phyloP scores from a whole-genome alignment of 1,140 invertebrate genomes.

The Meloidogyne exigua region DNA sequence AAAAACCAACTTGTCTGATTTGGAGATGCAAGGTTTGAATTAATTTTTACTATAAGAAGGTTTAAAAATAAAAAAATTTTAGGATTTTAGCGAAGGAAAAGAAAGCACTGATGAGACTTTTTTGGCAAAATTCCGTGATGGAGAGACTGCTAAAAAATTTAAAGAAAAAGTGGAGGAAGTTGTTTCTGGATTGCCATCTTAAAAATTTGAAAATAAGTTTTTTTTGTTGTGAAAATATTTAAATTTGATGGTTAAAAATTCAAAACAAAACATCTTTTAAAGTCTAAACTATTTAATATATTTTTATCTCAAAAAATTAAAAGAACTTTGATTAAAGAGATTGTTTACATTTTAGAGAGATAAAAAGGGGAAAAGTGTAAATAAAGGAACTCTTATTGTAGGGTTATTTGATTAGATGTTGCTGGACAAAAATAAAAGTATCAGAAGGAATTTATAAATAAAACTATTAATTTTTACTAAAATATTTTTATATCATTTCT shows the following conservation, averaged over 20 bases:
- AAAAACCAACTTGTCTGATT: conserved; percentile 20
- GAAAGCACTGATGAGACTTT: conserved; percentile 11
- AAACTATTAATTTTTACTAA: not conserved
- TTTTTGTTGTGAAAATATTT: not conserved
- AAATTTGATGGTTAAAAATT: too few species aligned
- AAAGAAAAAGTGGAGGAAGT: not conserved
- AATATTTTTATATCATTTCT: not conserved
- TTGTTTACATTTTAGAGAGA: too few species aligned
- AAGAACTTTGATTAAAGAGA: too few species aligned
- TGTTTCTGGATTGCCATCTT: not conserved
- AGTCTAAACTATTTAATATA: too few species aligned
- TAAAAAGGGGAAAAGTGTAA: too few species aligned
- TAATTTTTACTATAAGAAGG: not conserved
- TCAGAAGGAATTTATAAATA: too few species aligned
- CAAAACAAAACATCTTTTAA: too few species aligned
- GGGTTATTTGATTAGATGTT: too few species aligned
- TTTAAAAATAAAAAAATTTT: not conserved
- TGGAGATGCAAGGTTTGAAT: conserved; percentile 11
- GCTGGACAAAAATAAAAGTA: too few species aligned
- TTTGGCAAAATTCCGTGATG: conserved; percentile 20
- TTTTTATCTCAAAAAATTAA: too few species aligned
- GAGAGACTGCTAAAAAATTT: conserved; percentile 6
- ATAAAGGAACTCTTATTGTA: too few species aligned
- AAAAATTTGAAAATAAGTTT: not conserved
- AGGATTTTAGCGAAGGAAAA: conserved; percentile 6